Percentiles rank a stretch among this genome's conserved stretches.
phyloP scores from a whole-genome alignment of 2,797 vertebrate genomes.

The Spinus pinus region DNA sequence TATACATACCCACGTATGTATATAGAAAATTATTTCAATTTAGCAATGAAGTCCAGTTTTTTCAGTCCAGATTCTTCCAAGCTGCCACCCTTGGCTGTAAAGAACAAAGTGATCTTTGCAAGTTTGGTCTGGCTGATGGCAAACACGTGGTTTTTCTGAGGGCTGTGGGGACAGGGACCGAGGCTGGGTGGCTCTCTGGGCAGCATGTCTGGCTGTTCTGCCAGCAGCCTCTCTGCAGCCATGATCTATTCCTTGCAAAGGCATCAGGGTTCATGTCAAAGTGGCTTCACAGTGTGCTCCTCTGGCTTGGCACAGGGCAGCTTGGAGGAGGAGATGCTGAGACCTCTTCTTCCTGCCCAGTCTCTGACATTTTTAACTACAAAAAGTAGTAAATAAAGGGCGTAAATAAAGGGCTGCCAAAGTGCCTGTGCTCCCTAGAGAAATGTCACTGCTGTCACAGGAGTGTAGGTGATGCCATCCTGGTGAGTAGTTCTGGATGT shows the following conservation, averaged over 20 bases:
- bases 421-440: neutral
- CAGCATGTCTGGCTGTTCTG: accelerated
- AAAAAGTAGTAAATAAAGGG: neutral
- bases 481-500: neutral
- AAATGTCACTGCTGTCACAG: accelerated
- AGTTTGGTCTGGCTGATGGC: neutral
- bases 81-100: neutral
- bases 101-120: neutral
- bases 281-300: accelerated
- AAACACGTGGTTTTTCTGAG: neutral
- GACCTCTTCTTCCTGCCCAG: neutral
- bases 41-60: neutral
- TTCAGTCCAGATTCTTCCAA: neutral
- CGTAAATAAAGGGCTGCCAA: neutral
- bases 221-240: neutral
- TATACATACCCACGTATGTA: accelerated
- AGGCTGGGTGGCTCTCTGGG: neutral
- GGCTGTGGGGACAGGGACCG: accelerated
- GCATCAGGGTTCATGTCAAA: neutral
- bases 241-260: neutral
- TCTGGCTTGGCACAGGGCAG: accelerated
- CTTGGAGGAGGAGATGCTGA: neutral
- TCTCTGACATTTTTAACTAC: neutral
- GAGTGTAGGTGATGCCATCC: neutral
- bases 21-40: neutral